Conservation (phyloP, 2,797 vertebrate genomes). For the Clarias pachynema region DNA sequence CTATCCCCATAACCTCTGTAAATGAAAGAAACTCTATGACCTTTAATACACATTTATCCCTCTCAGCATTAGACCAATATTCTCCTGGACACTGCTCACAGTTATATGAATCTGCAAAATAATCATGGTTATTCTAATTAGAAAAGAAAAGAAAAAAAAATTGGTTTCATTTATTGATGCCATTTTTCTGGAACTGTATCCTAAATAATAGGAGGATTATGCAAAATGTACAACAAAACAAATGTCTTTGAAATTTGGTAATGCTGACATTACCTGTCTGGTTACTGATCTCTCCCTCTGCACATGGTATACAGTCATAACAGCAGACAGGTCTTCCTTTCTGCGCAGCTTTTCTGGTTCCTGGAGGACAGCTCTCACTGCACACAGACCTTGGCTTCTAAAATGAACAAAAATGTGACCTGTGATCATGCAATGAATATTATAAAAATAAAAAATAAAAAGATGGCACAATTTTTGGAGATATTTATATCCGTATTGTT, state of each 20-base stretch:
- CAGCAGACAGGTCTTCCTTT: constrained; percentile 73
- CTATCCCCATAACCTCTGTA: constrained; percentile 55
- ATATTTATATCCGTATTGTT: background rate
- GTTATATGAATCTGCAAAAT: constrained; percentile 75
- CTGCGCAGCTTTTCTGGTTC: constrained; percentile 71
- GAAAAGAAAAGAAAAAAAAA: background rate
- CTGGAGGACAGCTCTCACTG: constrained; percentile 70
- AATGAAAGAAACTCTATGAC: constrained; percentile 63
- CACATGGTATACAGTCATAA: constrained; percentile 72
- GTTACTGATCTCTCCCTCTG: constrained; percentile 75
- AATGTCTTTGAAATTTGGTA: constrained; percentile 5
- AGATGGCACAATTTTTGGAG: background rate
- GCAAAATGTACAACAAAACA: constrained; percentile 55
- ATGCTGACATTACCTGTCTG: constrained; percentile 66
- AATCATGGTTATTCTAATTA: constrained; percentile 37
- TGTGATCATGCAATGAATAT: background rate
- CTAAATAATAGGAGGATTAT: constrained; percentile 55
- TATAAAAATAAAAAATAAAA: background rate
- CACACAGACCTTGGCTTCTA: constrained; percentile 73
- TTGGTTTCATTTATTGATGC: constrained; percentile 36
- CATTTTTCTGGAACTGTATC: constrained; percentile 39
- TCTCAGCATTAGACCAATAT: constrained; percentile 73
- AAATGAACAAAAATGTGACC: background rate
- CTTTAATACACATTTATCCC: constrained; percentile 66
- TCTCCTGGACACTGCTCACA: constrained; percentile 74